Evolutionary conservation across 2,113 vertebrate genomes (phyloP).

Genomic region (Lynx canadensis): DNA sequence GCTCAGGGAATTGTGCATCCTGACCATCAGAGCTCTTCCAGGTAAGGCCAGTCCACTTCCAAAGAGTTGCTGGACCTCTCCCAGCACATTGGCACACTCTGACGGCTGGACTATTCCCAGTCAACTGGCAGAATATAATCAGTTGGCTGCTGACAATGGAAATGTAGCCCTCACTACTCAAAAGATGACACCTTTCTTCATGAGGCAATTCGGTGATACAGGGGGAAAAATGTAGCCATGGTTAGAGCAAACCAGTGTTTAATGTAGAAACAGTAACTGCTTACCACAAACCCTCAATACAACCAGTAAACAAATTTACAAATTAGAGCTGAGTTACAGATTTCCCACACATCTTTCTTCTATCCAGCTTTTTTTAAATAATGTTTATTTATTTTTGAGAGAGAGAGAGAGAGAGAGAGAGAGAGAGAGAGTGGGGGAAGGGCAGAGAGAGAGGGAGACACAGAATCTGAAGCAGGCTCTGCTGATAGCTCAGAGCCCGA

Average conservation of each 20-base stretch:
- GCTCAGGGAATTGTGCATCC: conserved; percentile 30
- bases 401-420: no score
- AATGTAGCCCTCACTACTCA: conserved; percentile 25
- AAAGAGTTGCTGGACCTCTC: conserved; percentile 49
- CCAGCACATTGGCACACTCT: conserved; percentile 64
- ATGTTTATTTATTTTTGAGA: no score
- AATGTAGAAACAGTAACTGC: neutral
- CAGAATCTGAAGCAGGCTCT: no score
- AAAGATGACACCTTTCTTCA: conserved; percentile 28
- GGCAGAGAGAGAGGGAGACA: no score
- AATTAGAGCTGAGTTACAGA: neutral
- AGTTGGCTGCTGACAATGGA: conserved; percentile 32
- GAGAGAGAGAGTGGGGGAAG: no score
- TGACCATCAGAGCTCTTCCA: conserved; percentile 43
- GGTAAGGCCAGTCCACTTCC: conserved; percentile 58
- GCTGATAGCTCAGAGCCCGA: no score
- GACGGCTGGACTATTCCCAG: conserved; percentile 41
- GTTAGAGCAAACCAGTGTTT: neutral
- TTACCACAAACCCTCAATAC: neutral
- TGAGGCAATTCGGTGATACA: neutral
- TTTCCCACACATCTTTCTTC: neutral
- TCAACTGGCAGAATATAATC: conserved; percentile 35
- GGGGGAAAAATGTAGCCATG: neutral
- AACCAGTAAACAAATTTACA: neutral
- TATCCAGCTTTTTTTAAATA: neutral